Evolutionary conservation across 2,113 vertebrate genomes (phyloP), one percentile per base, ranked within the genome.

Genomic region (Onychorhynchus coronatus): DNA sequence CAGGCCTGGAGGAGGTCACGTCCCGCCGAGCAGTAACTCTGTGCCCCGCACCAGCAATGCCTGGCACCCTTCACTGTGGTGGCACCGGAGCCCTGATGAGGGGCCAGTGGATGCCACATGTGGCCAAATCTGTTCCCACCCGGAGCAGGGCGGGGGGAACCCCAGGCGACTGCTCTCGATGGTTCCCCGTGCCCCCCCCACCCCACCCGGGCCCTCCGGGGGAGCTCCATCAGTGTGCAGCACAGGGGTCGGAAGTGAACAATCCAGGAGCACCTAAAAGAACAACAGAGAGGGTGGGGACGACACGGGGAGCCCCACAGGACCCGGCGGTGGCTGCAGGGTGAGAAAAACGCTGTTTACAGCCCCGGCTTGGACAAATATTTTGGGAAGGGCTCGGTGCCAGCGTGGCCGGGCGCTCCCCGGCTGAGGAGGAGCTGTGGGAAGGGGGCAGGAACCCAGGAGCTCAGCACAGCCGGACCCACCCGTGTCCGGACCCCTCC

Each of bases 41-140:
- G 0, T 0, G 61, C 18, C 24, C 55, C 77, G 12, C 72, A 5
- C 17, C 53, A 4, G 42, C 1, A 2, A 3, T 3, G n/a, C 77
- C 0, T 6, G 23, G 33, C 49, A 14, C 35, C 75, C 33, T 62
- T 50, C 2, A 1, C 47, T 14, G 42, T 0, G 5, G 46, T 6
- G 82, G 39, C 62, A 27, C 42, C 4, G 3, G 20, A 22, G 39
- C 27, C 41, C 50, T 15, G 61, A 27, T 0, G 3, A 24, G 22
- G 27, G 28, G 7, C 8, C 3, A 0, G 8, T 7, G 42, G 46
- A 5, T 68, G 62, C 7, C n/a, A 7, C 3, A 2, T 2, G 7
- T 2, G 75, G 39, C 56, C 87, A 44, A 63, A 75, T 27, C 52
- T 12, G 67, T 11, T 8, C 56, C 78, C 92, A 75, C 53, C 50